phyloP scores from a whole-genome alignment of 2,888 invertebrate genomes.

The Hemicrepidius hirtus region DNA sequence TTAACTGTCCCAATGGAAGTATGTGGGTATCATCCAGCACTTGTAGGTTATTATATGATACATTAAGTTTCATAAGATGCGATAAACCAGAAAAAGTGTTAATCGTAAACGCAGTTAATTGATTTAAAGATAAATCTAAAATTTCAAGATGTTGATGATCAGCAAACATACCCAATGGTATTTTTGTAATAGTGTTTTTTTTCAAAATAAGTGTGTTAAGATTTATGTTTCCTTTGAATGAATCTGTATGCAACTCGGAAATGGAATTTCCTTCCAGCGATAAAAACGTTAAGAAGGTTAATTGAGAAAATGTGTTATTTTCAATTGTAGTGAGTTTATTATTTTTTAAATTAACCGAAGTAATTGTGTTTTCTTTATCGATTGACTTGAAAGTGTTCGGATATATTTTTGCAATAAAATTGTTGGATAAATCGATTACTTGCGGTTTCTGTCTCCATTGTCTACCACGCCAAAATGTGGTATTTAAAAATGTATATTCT shows the following conservation, averaged over 20 bases:
- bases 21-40: conserved; percentile 22
- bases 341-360: conserved; percentile 15
- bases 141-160: conserved; percentile 19
- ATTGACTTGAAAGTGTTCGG: conserved; percentile 32
- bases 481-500: conserved; percentile 29
- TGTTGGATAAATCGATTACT: conserved; percentile 38
- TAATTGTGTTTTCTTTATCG: conserved; percentile 14
- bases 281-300: conserved; percentile 14
- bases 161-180: conserved; percentile 32
- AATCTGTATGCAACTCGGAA: conserved; percentile 10
- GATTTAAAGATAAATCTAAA: conserved; percentile 32
- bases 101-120: conserved; percentile 13
- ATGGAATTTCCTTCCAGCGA: conserved; percentile 37
- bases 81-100: conserved; percentile 41
- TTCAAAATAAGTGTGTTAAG: conserved; percentile 24
- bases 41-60: conserved; percentile 41
- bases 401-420: conserved; percentile 24
- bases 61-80: conserved; percentile 28
- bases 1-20: conserved; percentile 36
- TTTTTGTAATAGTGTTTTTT: conserved; percentile 27
- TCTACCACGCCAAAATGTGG: conserved; percentile 38
- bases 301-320: conserved; percentile 37
- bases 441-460: conserved; percentile 13
- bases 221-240: conserved; percentile 33
- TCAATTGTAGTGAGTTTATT: conserved; percentile 39